phyloP scores from a whole-genome alignment of 2,797 vertebrate species.

The Acanthurus leucopareius region DNA sequence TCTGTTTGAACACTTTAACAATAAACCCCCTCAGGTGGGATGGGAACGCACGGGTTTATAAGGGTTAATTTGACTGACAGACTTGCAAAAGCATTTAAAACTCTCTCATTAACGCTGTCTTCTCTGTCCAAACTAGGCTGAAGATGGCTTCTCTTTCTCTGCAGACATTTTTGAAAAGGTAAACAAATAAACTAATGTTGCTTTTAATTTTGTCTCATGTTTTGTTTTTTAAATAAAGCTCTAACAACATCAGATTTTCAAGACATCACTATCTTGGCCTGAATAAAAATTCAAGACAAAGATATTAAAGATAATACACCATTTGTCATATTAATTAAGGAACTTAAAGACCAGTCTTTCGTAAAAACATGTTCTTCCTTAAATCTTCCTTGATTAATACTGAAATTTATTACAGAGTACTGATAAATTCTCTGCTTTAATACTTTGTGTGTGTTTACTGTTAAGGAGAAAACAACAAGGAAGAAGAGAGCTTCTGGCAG shows the following conservation, averaged over 20 bases:
- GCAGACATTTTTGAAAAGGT: slow-evolving; percentile 81
- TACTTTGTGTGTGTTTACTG: slow-evolving; percentile 32
- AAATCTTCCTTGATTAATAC: too few species aligned
- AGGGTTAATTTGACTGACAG: not conserved
- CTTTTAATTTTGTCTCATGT: not conserved
- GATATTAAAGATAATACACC: too few species aligned
- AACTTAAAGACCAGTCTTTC: too few species aligned
- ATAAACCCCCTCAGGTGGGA: not conserved
- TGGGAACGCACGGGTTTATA: not conserved
- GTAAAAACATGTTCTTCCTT: not conserved
- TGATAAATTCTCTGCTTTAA: not conserved
- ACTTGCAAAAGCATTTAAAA: not conserved
- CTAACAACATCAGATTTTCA: too few species aligned
- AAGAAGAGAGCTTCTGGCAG: slow-evolving; percentile 86
- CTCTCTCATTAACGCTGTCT: not conserved
- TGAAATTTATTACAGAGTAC: not conserved
- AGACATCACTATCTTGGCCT: too few species aligned
- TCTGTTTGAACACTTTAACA: not conserved
- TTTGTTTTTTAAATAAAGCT: too few species aligned
- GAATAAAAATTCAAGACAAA: too few species aligned
- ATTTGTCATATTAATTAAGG: too few species aligned
- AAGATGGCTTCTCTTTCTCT: slow-evolving; percentile 77
- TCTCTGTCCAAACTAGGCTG: slow-evolving; percentile 57
- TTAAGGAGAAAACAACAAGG: slow-evolving; percentile 80
- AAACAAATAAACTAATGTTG: not conserved